Evolutionary conservation across 2,797 vertebrate genomes (phyloP).

Genomic region (Phalloptychus januarius): DNA sequence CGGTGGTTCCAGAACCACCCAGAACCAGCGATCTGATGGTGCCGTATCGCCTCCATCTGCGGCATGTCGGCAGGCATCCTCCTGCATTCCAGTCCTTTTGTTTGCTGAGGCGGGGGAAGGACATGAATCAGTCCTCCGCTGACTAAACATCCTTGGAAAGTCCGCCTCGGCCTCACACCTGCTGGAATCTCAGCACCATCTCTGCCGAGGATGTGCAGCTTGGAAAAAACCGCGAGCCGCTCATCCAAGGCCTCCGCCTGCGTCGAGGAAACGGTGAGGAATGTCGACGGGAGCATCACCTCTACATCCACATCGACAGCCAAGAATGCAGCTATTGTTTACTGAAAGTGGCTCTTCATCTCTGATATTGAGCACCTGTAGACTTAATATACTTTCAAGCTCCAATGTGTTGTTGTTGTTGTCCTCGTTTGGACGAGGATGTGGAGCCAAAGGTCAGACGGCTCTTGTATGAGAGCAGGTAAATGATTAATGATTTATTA

Average conservation of each 20-base stretch:
- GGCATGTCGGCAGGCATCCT: conserved; percentile 78
- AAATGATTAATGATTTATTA: conserved; percentile 42
- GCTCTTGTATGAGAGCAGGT: conserved; percentile 19
- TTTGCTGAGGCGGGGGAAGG: conserved; percentile 78
- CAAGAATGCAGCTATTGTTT: conserved; percentile 83
- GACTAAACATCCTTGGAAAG: conserved; percentile 85
- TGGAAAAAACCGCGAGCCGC: conserved; percentile 76
- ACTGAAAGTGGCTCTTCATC: conserved; percentile 58
- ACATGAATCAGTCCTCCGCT: conserved; percentile 78
- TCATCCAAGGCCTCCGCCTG: conserved; percentile 60
- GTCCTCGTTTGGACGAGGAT: conserved; percentile 62
- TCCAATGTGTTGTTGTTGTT: conserved; percentile 64
- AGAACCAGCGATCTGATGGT: conserved; percentile 71
- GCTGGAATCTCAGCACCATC: conserved; percentile 62
- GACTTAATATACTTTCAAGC: conserved; percentile 73
- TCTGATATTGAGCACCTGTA: conserved; percentile 81
- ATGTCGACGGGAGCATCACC: conserved; percentile 72
- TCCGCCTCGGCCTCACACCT: conserved; percentile 78
- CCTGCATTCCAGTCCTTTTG: conserved; percentile 84
- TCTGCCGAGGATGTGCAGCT: conserved; percentile 72
- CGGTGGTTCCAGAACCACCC: conserved; percentile 66
- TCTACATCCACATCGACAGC: conserved; percentile 67
- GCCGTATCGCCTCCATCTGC: conserved; percentile 77
- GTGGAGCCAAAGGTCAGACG: conserved; percentile 42
- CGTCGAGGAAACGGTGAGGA: conserved; percentile 76